Evolutionary conservation across 2,888 invertebrate genomes (phyloP).

Genomic region (Cactoblastis cactorum): DNA sequence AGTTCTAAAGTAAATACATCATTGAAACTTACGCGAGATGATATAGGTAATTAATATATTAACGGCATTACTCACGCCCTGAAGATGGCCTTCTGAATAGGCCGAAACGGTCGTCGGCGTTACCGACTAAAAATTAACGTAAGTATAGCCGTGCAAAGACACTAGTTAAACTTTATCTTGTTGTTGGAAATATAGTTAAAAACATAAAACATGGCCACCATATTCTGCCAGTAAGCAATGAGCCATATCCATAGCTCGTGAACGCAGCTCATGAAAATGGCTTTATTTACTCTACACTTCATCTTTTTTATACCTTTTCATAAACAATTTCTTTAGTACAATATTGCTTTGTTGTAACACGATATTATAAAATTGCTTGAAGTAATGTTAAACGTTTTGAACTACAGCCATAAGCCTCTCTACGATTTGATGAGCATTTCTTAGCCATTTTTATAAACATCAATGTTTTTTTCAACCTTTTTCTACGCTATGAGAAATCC

Average conservation of each 20-base stretch:
- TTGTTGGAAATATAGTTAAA: too few species aligned
- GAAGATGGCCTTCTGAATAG: too few species aligned
- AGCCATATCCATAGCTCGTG: slow-evolving; percentile 5
- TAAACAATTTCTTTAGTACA: slow-evolving; percentile 3
- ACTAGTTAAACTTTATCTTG: too few species aligned
- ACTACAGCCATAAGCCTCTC: background rate
- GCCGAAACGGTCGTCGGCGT: too few species aligned
- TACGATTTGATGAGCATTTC: background rate
- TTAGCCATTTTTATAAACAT: too few species aligned
- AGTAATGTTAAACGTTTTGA: slow-evolving; percentile 1
- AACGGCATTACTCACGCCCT: too few species aligned
- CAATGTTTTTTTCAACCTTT: background rate
- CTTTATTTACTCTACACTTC: slow-evolving; percentile 12
- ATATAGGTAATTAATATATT: too few species aligned
- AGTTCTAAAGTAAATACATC: too few species aligned
- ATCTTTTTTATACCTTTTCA: slow-evolving; percentile 3
- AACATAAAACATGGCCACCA: background rate
- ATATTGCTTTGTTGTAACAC: slow-evolving; percentile 1
- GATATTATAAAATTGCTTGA: background rate
- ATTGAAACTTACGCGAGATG: too few species aligned
- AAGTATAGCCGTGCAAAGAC: too few species aligned
- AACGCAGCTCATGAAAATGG: slow-evolving; percentile 7
- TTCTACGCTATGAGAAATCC: too few species aligned
- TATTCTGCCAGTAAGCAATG: background rate
- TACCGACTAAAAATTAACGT: too few species aligned